Evolutionary conservation across 2,113 vertebrate species (phyloP).

Genomic region (Carassius auratus): DNA sequence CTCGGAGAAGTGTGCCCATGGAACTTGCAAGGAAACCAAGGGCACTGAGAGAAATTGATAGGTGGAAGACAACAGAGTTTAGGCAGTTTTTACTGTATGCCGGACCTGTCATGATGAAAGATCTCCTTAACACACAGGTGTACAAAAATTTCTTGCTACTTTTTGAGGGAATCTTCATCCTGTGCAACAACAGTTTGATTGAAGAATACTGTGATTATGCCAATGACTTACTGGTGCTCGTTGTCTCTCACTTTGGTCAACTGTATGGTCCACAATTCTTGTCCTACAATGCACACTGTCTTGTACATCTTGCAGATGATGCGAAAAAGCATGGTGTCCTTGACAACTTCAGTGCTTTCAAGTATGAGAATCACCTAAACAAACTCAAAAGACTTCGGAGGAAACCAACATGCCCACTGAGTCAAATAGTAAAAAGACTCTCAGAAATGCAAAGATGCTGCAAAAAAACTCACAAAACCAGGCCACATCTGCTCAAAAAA

Average conservation of each 20-base stretch:
- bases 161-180: conserved; percentile 22
- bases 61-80: too few relatives aligned
- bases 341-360: too few relatives aligned
- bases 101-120: background rate
- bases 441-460: too few relatives aligned
- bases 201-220: background rate
- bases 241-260: conserved; percentile 7
- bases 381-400: background rate
- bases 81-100: background rate
- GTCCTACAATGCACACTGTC: background rate
- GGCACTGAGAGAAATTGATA: too few relatives aligned
- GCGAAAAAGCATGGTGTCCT: too few relatives aligned
- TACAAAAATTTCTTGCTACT: conserved; percentile 1
- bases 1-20: background rate
- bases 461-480: too few relatives aligned
- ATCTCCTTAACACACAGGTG: background rate
- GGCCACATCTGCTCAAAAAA: too few relatives aligned
- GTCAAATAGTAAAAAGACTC: too few relatives aligned
- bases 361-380: too few relatives aligned
- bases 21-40: too few relatives aligned
- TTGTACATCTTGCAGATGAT: too few relatives aligned
- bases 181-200: background rate
- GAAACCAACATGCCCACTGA: background rate
- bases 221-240: background rate
- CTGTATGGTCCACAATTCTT: conserved; percentile 5